These are phyloP conservation scores for Spheniscus humboldti DNA, from an alignment of 2,797 vertebrate species.

Conservation along the genomic window DNA sequence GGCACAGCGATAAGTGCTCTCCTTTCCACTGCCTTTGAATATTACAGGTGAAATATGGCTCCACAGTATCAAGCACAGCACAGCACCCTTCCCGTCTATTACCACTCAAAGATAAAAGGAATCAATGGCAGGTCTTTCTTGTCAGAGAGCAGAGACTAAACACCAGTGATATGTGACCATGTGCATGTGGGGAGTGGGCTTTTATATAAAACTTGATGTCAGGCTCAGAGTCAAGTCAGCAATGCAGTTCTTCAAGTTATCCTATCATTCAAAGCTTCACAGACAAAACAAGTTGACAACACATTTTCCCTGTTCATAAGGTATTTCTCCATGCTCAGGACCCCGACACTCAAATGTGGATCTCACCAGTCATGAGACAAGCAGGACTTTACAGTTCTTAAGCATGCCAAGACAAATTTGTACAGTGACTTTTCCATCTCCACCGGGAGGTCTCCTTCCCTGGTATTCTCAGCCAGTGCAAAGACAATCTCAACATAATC, in stretches of 20 bases:
- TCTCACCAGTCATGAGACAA: not conserved
- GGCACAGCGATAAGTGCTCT: not conserved
- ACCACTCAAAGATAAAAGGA: not conserved
- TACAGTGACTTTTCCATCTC: not conserved
- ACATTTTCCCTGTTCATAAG: not conserved
- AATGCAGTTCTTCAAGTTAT: not conserved
- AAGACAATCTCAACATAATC: not conserved
- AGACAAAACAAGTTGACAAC: not conserved
- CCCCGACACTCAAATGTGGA: not conserved
- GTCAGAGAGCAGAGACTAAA: not conserved
- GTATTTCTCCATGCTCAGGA: not conserved
- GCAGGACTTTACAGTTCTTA: not conserved
- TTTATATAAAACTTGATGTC: not conserved
- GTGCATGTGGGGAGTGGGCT: rapidly evolving
- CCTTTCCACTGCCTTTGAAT: not conserved
- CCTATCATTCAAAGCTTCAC: not conserved
- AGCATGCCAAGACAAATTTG: not conserved
- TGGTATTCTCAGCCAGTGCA: not conserved
- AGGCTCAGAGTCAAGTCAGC: not conserved
- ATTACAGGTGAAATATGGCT: not conserved
- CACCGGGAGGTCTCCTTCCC: not conserved
- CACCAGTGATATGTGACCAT: not conserved
- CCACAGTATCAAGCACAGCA: not conserved
- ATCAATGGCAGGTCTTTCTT: not conserved
- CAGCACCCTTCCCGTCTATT: not conserved